These are phyloP conservation scores for Mactromeris polynyma DNA, from an alignment of 2,888 invertebrate species.

Conservation along the genomic window DNA sequence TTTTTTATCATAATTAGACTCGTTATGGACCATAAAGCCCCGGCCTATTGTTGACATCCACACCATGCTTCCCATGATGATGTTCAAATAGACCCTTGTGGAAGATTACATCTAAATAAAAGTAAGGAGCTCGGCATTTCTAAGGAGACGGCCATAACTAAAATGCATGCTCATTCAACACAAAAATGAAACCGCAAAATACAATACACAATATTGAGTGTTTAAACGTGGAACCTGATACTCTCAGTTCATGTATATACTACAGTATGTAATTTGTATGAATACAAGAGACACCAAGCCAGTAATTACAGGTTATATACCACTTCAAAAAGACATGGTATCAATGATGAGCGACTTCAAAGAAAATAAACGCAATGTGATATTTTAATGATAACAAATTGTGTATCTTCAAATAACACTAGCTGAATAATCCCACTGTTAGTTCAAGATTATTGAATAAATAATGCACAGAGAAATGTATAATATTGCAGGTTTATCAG, in stretches of 20 bases:
- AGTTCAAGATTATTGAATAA: not conserved
- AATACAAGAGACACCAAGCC: not conserved
- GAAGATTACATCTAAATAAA: too few relatives aligned
- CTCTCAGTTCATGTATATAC: not conserved
- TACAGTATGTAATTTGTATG: not conserved
- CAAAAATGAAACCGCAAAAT: not conserved
- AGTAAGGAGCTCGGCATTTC: too few relatives aligned
- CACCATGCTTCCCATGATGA: too few relatives aligned
- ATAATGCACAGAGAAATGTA: not conserved
- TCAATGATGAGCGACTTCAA: not conserved
- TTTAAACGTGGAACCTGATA: not conserved
- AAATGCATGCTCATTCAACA: too few relatives aligned
- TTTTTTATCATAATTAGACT: too few relatives aligned
- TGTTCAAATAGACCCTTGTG: too few relatives aligned
- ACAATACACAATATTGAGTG: not conserved
- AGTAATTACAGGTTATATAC: not conserved
- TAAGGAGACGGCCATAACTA: too few relatives aligned
- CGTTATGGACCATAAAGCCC: too few relatives aligned
- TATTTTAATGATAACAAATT: constrained; percentile 6
- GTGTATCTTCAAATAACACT: not conserved
- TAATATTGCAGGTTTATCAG: not conserved
- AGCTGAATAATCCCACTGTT: not conserved
- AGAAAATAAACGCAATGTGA: not conserved
- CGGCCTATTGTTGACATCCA: too few relatives aligned
- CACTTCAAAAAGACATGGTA: not conserved